Base-by-base conservation (phyloP, 2,797 vertebrate genomes). In the Orestias chungarensis region DNA sequence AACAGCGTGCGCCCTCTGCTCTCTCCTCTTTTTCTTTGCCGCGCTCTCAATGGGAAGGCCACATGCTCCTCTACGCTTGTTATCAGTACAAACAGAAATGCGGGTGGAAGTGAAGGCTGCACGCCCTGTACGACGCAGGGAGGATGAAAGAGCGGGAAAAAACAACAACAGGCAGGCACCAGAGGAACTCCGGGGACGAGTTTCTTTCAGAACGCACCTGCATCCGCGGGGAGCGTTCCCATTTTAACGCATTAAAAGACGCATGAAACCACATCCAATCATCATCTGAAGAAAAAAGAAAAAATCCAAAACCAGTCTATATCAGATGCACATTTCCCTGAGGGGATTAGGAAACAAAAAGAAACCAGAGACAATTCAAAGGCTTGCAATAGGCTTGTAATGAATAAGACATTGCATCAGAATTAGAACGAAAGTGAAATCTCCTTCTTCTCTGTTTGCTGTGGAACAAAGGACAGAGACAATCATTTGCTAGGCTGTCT, bases 51-150 rank as follows among this genome's bases (percentile, higher is more conserved):
- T 67, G 76, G 85, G 83, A 76, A 83, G 82, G 76, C 70, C 33
- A 6, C 17, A 68, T 43, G 64, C 10, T 68, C 75, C 83, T 86
- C 74, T 14, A 8, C 70, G 80, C 90, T 91, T 80, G 73, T 91
- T 91, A 88, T 90, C 90, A 85, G 89, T 89, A 81, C 89, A 89
- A 91, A 88, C 91, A 91, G 86, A 89, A 78, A 87, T 79, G 86
- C 82, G 76, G 71, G 65, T 66, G 82, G 84, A 81, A 83, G 83
- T 88, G 83, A 68, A 67, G 80, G 71, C 66, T 65, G 81, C 81
- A 83, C 80, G 73, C 64, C 57, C 47, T 44, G 79, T 70, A 83
- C 72, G 74, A 71, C 35, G 78, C 78, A 86, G 71, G 71, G 79
- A 73, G 75, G 83, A 87, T 87, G 76, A 88, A 84, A 90, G 83